Evolutionary conservation across 2,888 invertebrate genomes (phyloP), one percentile per base, ranked within the genome.

Genomic region (Dryocosmus kuriphilus): DNA sequence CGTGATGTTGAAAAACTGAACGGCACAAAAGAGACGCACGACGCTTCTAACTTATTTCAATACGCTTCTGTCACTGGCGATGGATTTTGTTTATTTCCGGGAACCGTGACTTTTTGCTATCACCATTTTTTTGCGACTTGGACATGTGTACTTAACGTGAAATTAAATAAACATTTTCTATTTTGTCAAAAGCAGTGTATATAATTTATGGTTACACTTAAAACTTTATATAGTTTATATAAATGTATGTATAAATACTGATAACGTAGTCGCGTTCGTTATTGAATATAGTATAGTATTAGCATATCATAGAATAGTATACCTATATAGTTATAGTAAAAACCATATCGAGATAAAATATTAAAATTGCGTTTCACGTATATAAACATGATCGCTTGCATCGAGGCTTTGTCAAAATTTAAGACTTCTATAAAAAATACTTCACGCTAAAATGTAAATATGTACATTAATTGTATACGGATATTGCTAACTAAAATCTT

Each of bases 401-500:
- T 51, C 27, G 71, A 67, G 19, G 19, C 38, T 67, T 67, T 46
- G 22, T 46, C 46, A 46, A 27, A 27, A 51, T 71, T 46, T 27
- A 71, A 55, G 57, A 74, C n/a, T 57, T 24, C 57, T 74, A 35
- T 38, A 61, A 35, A 30, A 71, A 30, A 55, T 71, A 71, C 19
- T 60, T 46, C 38, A 74, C 11, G 38, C 19, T 46, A n/a, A 71
- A 71, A 27, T 71, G 71, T 71, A 71, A 81, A 82, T 82, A 82
- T 81, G 75, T 84, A 71, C 71, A 71, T 67, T 46, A 67, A 30
- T 71, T 71, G n/a, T 32, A 71, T 71, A 71, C 51, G 32, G 63
- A 32, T 41, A 41, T 14, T 35, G 35, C 16, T 19, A 78, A 82
- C 85, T 79, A 83, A 80, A 81, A 81, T 86, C 85, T 86, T 86